Evolutionary conservation across 2,113 vertebrate genomes (phyloP).

Genomic region (Alethe diademata): DNA sequence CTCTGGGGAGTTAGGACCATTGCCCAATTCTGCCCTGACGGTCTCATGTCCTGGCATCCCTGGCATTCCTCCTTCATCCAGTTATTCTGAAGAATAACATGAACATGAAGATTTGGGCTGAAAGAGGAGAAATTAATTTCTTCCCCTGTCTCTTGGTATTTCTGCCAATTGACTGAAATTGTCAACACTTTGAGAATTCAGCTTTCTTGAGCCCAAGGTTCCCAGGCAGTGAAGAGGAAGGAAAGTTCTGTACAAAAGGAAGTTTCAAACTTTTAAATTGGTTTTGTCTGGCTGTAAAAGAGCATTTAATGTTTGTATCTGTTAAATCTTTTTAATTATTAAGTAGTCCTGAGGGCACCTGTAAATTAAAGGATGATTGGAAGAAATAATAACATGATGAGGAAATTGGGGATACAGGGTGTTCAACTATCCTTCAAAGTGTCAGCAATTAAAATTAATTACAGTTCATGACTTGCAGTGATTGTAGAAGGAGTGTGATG

Average conservation of each 20-base stretch:
- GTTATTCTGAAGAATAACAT: not conserved
- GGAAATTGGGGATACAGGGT: slow-evolving; percentile 1
- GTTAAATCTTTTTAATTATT: slow-evolving; percentile 37
- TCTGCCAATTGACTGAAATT: not conserved
- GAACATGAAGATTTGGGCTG: not conserved
- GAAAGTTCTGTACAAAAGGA: not conserved
- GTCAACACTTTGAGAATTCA: not conserved
- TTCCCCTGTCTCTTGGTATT: not conserved
- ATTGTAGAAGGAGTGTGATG: not conserved
- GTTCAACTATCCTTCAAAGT: slow-evolving; percentile 48
- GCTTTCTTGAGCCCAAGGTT: not conserved
- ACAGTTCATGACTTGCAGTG: not conserved
- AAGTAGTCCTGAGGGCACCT: slow-evolving; percentile 7
- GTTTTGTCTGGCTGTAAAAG: not conserved
- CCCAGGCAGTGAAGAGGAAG: not conserved
- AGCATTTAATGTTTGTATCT: not conserved
- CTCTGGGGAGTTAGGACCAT: not conserved
- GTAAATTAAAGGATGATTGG: slow-evolving; percentile 44
- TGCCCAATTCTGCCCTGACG: not conserved
- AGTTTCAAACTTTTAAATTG: slow-evolving; percentile 10
- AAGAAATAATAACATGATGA: slow-evolving; percentile 38
- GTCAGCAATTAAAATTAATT: slow-evolving; percentile 41
- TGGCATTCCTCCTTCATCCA: not conserved
- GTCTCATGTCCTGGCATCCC: not conserved
- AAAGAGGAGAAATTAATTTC: not conserved